A percentile compares a stretch with the other conserved stretches of the same genome.
phyloP scores from a whole-genome alignment of 2,797 vertebrate species.

The Macroramphosus scolopax region DNA sequence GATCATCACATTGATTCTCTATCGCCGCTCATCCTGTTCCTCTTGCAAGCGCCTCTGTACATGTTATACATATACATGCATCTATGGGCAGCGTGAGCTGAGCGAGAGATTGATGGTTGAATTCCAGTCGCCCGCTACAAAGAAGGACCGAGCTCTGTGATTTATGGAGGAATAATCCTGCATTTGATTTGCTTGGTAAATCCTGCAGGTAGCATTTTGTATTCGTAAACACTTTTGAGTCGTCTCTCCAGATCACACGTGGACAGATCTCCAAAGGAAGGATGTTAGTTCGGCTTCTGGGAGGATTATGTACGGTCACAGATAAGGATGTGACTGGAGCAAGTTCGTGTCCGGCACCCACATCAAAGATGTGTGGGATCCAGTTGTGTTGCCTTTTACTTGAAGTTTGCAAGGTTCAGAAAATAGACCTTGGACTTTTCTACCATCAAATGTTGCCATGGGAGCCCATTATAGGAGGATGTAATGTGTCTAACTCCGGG shows the following conservation, averaged over 20 bases:
- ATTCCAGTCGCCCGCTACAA: slow-evolving; percentile 23
- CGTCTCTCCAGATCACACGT: slow-evolving; percentile 6
- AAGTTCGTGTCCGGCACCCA: slow-evolving; percentile 1
- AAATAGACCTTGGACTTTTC: no score
- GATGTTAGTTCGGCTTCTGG: slow-evolving; percentile 25
- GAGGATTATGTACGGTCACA: slow-evolving; percentile 5
- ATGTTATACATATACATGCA: slow-evolving; percentile 30
- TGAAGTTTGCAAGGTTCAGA: no score
- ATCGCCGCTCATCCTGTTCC: no score
- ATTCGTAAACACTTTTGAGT: background rate
- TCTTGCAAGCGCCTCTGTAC: background rate
- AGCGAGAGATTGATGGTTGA: slow-evolving; percentile 38
- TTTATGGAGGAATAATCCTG: slow-evolving; percentile 34
- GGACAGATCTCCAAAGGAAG: slow-evolving; percentile 9
- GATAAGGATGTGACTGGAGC: background rate
- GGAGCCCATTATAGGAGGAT: no score
- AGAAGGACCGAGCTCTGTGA: slow-evolving; percentile 57
- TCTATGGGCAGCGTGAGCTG: slow-evolving; percentile 16
- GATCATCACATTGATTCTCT: no score
- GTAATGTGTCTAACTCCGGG: no score
- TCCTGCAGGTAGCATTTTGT: slow-evolving; percentile 25
- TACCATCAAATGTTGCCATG: no score
- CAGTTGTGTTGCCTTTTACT: background rate
- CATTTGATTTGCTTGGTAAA: slow-evolving; percentile 25
- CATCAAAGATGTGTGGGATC: slow-evolving; percentile 6